These are phyloP conservation scores for Acrocephalus kingi DNA, from an alignment of 2,113 vertebrate species.

Conservation along the genomic window DNA sequence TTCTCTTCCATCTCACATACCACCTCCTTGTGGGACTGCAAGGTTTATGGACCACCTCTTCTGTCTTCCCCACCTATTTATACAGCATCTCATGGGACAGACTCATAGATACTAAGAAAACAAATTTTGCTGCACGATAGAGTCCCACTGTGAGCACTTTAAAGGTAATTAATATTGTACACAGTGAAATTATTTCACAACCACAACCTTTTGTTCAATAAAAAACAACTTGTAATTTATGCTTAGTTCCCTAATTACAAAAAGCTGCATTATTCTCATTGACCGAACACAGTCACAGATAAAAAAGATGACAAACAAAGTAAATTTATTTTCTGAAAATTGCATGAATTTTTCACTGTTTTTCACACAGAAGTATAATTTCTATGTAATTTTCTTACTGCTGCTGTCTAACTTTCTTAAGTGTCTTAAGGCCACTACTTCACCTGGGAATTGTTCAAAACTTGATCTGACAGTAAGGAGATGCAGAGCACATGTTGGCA, in stretches of 20 bases:
- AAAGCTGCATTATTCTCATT: background rate
- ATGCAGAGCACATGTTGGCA: background rate
- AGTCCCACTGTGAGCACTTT: background rate
- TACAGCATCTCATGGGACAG: background rate
- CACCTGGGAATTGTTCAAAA: background rate
- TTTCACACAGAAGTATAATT: background rate
- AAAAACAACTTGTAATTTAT: background rate
- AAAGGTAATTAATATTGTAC: background rate
- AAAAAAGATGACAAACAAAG: background rate
- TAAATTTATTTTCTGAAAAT: background rate
- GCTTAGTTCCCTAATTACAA: background rate
- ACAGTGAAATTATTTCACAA: background rate
- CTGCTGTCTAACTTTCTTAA: background rate
- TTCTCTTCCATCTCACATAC: background rate
- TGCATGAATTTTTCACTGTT: background rate
- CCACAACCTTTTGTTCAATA: background rate
- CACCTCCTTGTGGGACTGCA: background rate
- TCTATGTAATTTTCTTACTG: background rate
- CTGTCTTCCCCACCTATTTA: background rate
- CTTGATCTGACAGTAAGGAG: background rate
- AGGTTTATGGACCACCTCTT: background rate
- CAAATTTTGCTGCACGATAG: background rate
- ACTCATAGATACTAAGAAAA: background rate
- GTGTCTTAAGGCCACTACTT: background rate
- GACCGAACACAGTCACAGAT: background rate